phyloP scores from a whole-genome alignment of 2,888 invertebrate genomes.

The Anthrax anthrax region DNA sequence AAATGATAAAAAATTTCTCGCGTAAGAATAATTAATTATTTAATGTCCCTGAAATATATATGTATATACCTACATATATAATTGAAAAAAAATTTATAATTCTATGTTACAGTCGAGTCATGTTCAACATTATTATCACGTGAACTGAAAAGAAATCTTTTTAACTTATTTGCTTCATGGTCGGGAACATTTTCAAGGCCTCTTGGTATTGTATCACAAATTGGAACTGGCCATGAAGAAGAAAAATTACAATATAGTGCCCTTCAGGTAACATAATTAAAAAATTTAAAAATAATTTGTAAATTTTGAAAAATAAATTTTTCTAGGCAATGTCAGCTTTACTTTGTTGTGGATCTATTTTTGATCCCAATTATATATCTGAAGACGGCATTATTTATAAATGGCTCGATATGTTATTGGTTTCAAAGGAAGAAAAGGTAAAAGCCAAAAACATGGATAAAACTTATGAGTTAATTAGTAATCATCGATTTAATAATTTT shows the following conservation, averaged over 20 bases:
- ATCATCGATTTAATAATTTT: too few relatives aligned
- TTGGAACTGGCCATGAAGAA: conserved; percentile 36
- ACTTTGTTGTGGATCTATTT: conserved; percentile 90
- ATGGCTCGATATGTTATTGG: conserved; percentile 84
- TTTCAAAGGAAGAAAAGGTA: conserved; percentile 76
- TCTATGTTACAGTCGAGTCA: conserved; percentile 58
- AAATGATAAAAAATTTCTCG: conserved; percentile 86
- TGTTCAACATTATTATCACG: conserved; percentile 73
- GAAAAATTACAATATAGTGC: conserved; percentile 49
- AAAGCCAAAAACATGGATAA: conserved; percentile 3
- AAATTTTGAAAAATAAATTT: background rate
- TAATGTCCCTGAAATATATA: too few relatives aligned
- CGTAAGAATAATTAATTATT: conserved; percentile 41
- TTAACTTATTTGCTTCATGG: conserved; percentile 88
- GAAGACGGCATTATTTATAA: conserved; percentile 89
- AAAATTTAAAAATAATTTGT: background rate
- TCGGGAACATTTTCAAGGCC: conserved; percentile 74
- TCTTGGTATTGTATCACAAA: conserved; percentile 38
- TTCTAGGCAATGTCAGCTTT: conserved; percentile 86
- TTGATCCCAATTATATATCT: conserved; percentile 66
- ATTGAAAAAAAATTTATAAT: too few relatives aligned
- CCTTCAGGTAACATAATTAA: conserved; percentile 34
- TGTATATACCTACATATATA: too few relatives aligned
- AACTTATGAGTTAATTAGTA: too few relatives aligned
- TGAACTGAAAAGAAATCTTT: conserved; percentile 74